A percentile compares a stretch with the other conserved stretches of the same genome.
These are phyloP conservation scores for Dreissena polymorpha DNA, from an alignment of 1,140 invertebrate species.

Conservation along the genomic window DNA sequence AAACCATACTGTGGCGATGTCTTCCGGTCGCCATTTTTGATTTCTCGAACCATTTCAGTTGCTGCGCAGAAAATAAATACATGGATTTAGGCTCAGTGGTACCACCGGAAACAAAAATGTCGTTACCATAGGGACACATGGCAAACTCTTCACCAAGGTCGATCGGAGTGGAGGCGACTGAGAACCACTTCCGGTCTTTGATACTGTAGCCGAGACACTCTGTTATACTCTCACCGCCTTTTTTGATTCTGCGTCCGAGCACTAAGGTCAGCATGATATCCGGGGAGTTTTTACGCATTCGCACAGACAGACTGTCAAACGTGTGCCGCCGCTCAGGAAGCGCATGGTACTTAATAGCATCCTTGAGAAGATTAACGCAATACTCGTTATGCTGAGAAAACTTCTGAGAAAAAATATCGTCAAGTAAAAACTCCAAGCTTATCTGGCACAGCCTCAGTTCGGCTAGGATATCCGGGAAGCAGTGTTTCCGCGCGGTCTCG, in stretches of 20 bases:
- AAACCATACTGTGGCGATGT: constrained; percentile 63
- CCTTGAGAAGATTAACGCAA: constrained; percentile 10
- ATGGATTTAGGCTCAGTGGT: constrained; percentile 60
- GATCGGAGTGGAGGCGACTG: constrained; percentile 56
- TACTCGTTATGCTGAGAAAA: constrained; percentile 13
- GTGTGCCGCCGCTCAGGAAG: constrained; percentile 56
- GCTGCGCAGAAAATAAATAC: constrained; percentile 51
- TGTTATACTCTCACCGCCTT: constrained; percentile 45
- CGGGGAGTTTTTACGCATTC: background rate
- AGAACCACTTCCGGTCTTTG: constrained; percentile 56
- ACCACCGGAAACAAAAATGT: constrained; percentile 64
- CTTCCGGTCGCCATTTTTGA: constrained; percentile 62
- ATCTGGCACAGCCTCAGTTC: constrained; percentile 38
- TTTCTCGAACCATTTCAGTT: constrained; percentile 60
- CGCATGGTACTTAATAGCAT: constrained; percentile 50
- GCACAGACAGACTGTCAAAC: constrained; percentile 5
- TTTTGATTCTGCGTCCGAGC: constrained; percentile 44
- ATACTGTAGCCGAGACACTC: constrained; percentile 46
- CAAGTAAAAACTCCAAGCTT: constrained; percentile 26
- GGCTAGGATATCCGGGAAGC: constrained; percentile 4
- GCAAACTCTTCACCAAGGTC: constrained; percentile 65
- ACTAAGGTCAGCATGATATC: constrained; percentile 23
- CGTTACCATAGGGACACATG: constrained; percentile 62
- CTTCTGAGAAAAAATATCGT: constrained; percentile 14
- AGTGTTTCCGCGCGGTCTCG: background rate